Percentiles rank a stretch among this genome's conserved stretches.
These are phyloP conservation scores for Scortum barcoo DNA, from an alignment of 2,113 vertebrate species.

Conservation along the genomic window DNA sequence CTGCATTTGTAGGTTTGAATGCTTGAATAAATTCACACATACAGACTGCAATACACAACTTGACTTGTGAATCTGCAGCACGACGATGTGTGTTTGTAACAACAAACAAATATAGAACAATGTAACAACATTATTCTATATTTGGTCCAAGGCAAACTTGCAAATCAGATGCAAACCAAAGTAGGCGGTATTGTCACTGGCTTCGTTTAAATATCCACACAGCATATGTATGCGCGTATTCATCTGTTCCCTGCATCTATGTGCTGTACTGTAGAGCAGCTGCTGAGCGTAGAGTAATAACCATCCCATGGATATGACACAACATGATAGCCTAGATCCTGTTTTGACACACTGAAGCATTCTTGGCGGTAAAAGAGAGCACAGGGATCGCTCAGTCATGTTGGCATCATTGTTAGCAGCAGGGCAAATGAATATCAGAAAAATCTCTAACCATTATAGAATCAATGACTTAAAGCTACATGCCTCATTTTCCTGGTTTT, in stretches of 20 bases:
- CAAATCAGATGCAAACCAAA: conserved; percentile 14
- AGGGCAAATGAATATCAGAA: not conserved
- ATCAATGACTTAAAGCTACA: not conserved
- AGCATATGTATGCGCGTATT: not conserved
- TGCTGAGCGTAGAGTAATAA: conserved; percentile 15
- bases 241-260: not conserved
- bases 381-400: not conserved
- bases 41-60: not conserved
- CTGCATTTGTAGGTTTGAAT: not conserved
- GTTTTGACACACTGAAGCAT: conserved; percentile 16
- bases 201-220: not conserved
- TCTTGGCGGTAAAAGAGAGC: not conserved
- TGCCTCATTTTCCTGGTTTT: conserved; percentile 3
- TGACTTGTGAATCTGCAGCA: not conserved
- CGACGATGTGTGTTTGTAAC: not conserved
- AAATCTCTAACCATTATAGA: not conserved
- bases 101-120: too few relatives aligned
- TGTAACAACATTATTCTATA: not conserved
- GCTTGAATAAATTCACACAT: not conserved
- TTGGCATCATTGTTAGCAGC: not conserved
- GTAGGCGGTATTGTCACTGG: not conserved
- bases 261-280: conserved; percentile 10
- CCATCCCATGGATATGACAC: not conserved
- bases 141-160: not conserved
- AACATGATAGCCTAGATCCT: not conserved